Evolutionary conservation across 2,888 invertebrate species (phyloP), one percentile per base, ranked within the genome.

Genomic region (Trachelus iudaicus): DNA sequence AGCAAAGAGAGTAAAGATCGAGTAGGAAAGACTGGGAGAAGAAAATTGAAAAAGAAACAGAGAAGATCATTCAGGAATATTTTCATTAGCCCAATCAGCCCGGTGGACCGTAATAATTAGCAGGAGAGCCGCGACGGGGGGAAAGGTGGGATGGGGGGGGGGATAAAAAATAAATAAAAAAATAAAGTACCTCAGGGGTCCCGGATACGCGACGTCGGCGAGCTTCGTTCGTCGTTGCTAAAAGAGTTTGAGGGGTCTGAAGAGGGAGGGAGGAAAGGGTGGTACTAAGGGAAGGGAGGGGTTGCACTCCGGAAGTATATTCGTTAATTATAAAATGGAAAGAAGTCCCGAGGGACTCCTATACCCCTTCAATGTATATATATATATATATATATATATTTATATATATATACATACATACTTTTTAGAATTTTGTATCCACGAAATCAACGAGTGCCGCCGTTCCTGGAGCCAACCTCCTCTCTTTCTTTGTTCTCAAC

Each of bases 31-130:
- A n/a, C n/a, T 15, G 1, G 2, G 9, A 74, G n/a, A 3, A 23
- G 23, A 35, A 74, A 37, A 37, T n/a, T 35, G 34, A 34, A 15
- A 56, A 23, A 56, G 40, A 56, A 9, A 56, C 6, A 9, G 75
- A 33, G 75, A 35, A 35, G 23, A 68, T 11, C 33, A 71, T 71
- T 30, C 6, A n/a, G 40, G 73, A 77, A 78, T 76, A 80, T 84
- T 82, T 83, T 81, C 81, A 84, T 82, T 78, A 83, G 83, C 34
- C 76, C 69, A 56, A 79, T 79, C 76, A 76, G 76, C 56, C 69
- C 76, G 79, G 34, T 73, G 80, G 76, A 79, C 71, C 80, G 79
- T 80, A 74, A 80, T 79, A 83, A 82, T 82, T 83, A 83, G 79
- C 74, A 73, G 2, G 40, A 40, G 40, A 40, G 40, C 9, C 15